Evolutionary conservation across 2,888 invertebrate species (phyloP).

Genomic region (Agapostemon virescens): DNA sequence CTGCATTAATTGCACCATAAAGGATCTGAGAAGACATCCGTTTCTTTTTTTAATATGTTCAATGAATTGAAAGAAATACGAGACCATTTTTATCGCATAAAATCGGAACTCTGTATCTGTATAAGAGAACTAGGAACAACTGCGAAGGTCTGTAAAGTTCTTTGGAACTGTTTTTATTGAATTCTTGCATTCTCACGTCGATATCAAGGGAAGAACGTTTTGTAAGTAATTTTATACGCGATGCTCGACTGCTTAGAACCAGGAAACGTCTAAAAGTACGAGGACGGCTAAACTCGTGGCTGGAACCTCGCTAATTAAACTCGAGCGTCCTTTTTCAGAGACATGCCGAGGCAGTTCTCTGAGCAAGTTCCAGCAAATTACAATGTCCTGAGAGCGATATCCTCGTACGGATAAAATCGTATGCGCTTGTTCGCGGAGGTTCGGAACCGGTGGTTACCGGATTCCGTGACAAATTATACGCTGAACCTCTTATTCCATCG

Average conservation of each 20-base stretch:
- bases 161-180: background rate
- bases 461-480: constrained; percentile 50
- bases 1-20: too few relatives aligned
- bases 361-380: constrained; percentile 53
- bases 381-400: constrained; percentile 53
- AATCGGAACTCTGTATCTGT: too few relatives aligned
- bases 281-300: background rate
- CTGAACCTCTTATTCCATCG: constrained; percentile 16
- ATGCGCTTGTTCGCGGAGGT: constrained; percentile 7
- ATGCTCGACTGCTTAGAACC: constrained; percentile 13
- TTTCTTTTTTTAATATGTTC: too few relatives aligned
- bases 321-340: constrained; percentile 22
- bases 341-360: constrained; percentile 17
- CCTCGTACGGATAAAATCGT: constrained; percentile 42
- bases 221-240: constrained; percentile 4
- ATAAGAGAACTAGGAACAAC: background rate
- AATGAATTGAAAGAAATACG: too few relatives aligned
- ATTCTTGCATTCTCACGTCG: background rate
- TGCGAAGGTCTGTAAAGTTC: background rate
- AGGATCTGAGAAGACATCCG: too few relatives aligned
- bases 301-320: constrained; percentile 40
- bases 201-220: background rate
- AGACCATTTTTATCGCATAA: too few relatives aligned
- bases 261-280: constrained; percentile 14
- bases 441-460: constrained; percentile 28